Percentiles rank a stretch among this genome's conserved stretches.
Evolutionary conservation across 2,113 vertebrate genomes (phyloP).

Genomic region (Chascanopsetta lugubris): DNA sequence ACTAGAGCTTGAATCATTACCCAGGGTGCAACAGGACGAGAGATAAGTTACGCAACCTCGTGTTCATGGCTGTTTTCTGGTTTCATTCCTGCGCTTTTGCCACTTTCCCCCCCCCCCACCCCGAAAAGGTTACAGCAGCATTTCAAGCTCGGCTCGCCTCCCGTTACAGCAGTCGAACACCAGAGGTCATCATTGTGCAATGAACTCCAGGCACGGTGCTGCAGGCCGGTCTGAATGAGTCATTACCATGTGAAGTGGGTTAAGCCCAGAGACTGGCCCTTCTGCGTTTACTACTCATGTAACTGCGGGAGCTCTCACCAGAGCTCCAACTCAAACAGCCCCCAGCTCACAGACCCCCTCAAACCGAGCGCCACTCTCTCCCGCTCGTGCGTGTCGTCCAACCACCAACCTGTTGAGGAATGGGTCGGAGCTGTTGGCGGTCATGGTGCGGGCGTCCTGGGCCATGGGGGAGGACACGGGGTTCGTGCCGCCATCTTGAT

Average conservation of each 20-base stretch:
- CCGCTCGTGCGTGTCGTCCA: too few species aligned
- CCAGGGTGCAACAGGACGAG: conserved; percentile 14
- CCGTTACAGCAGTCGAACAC: conserved; percentile 42
- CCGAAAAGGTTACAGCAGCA: not conserved
- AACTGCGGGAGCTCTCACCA: conserved; percentile 38
- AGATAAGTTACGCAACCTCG: not conserved
- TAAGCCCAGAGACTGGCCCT: conserved; percentile 48
- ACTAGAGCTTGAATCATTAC: conserved; percentile 34
- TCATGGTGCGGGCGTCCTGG: conserved; percentile 97
- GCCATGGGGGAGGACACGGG: conserved; percentile 94
- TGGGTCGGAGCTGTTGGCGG: conserved; percentile 97
- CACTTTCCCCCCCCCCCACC: not conserved
- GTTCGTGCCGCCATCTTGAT: conserved; percentile 92
- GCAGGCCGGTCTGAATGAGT: conserved; percentile 55
- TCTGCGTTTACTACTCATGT: conserved; percentile 62
- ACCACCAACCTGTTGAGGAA: conserved; percentile 98
- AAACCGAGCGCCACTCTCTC: conserved; percentile 14
- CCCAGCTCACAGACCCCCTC: conserved; percentile 12
- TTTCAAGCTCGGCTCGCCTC: not conserved
- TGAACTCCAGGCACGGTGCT: conserved; percentile 1
- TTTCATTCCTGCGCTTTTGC: not conserved
- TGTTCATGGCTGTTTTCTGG: not conserved
- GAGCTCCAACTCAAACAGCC: conserved; percentile 24
- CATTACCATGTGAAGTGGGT: conserved; percentile 72
- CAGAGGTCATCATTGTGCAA: conserved; percentile 62